Base-by-base conservation (phyloP, 2,113 vertebrate species). In the Formicarius rufipectus region DNA sequence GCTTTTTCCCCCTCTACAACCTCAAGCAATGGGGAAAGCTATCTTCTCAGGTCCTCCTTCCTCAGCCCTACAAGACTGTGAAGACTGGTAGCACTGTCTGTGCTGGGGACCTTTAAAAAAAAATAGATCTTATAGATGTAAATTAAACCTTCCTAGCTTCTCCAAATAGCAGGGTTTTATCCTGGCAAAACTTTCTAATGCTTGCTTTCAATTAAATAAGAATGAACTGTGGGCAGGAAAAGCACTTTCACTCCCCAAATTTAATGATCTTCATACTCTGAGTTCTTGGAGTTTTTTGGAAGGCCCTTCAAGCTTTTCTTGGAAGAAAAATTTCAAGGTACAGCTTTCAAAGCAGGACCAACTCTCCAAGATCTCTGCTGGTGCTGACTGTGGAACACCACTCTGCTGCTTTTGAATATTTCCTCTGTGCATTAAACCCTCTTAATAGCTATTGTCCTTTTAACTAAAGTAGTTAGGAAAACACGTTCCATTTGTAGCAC, bases 401-500 rank as follows among this genome's bases (percentile, higher is more conserved):
- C 0, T 6, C 31, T 76, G 44, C 60, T 84, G 35, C 55, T 92
- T 90, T 72, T 75, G 66, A 55, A 93, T 77, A 60, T 58, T 72
- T 85, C 30, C 71, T 87, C 63, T 79, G 19, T 33, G 47, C 4
- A 1, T 91, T 76, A 91, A 96, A 85, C 37, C 31, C 83, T 87
- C 77, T 76, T 94, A n/a, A 71, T 2, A 10, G 35, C 52, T 89
- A 67, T 76, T 88, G 58, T 68, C 35, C 50, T 90, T 95, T 85
- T 89, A 94, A 89, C n/a, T 49, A 37, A 74, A 75, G 58, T 53
- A 77, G 50, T 94, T 95, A 66, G n/a, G 89, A 88, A 96, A 86
- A 53, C 17, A 45, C 35, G 55, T 81, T 71, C 84, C 56, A 35
- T 67, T 75, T 94, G 71, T 72, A 75, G 59, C 28, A 63, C 5